Evolutionary conservation across 1,140 invertebrate genomes (phyloP), one percentile per base, ranked within the genome.

Genomic region (Zaprionus tsacasi): DNA sequence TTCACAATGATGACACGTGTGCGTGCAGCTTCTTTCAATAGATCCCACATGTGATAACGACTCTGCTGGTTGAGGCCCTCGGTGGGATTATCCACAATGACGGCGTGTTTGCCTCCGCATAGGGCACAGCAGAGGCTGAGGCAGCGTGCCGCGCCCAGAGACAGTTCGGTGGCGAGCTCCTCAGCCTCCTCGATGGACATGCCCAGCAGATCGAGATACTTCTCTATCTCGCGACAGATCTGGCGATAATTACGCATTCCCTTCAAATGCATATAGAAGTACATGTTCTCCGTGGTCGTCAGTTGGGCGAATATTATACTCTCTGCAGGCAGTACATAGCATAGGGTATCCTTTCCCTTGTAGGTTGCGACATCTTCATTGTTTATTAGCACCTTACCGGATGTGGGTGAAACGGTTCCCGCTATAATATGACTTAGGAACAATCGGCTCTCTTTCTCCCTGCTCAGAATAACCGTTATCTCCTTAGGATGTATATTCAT

Each of bases 401-500:
- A 60, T 3, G 64, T 56, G 8, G 43, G 40, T 2, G n/a, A 3
- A 12, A 67, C 17, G 13, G 11, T 38, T 2, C 70, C 70, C 1
- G 61, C n/a, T 36, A 73, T 73, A n/a, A 74, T 74, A 11, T 74
- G 30, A 3, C 30, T 38, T 15, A 74, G 25, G 3, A 66, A 38
- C 57, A 50, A 30, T 30, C 35, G 63, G 8, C 58, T 30, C 2
- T 59, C 52, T 6, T 33, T 25, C 4, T 48, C 13, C 13, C 69
- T 50, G 11, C 66, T 40, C 17, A 74, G 15, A 11, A 74, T 69
- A 1, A 69, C 59, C 10, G 71, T 74, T 15, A 74, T 56, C 10
- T 69, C 71, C 8, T 58, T 69, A 13, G 65, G 71, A 63, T 69
- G 71, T 21, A 68, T 68, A 35, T 30, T 69, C 48, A 74, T 69